Percentiles rank a stretch among this genome's conserved stretches.
Conservation (phyloP, 2,797 vertebrate genomes). For the Linurgus olivaceus region DNA sequence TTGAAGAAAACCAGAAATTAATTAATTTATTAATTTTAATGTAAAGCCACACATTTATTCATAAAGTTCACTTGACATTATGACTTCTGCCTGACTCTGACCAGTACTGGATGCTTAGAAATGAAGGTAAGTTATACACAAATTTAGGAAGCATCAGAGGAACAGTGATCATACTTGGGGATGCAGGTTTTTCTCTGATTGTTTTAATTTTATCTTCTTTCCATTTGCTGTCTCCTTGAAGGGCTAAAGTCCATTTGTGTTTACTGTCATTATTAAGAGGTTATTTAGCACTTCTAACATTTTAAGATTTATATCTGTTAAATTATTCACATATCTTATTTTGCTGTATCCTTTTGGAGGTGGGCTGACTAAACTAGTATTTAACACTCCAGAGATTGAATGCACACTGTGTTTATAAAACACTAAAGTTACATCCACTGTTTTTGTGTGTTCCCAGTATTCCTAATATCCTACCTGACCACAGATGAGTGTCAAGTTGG, state of each 20-base stretch:
- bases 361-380: background rate
- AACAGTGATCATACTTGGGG: background rate
- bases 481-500: background rate
- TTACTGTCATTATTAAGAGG: background rate
- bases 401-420: background rate
- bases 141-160: background rate
- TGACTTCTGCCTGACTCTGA: background rate
- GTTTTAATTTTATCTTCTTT: background rate
- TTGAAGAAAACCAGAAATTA: background rate
- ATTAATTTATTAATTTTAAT: background rate
- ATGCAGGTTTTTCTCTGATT: rapidly evolving
- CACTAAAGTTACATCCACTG: rapidly evolving
- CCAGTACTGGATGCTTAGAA: background rate
- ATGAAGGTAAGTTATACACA: background rate
- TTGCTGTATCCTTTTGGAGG: background rate
- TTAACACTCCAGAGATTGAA: background rate
- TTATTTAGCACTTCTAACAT: background rate
- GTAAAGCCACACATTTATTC: background rate
- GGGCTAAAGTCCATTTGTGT: background rate
- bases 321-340: background rate
- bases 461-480: background rate
- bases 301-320: background rate
- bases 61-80: background rate
- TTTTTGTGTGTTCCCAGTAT: rapidly evolving
- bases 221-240: background rate